Conservation (phyloP, 2,888 invertebrate genomes). For the Bombylius discolor region DNA sequence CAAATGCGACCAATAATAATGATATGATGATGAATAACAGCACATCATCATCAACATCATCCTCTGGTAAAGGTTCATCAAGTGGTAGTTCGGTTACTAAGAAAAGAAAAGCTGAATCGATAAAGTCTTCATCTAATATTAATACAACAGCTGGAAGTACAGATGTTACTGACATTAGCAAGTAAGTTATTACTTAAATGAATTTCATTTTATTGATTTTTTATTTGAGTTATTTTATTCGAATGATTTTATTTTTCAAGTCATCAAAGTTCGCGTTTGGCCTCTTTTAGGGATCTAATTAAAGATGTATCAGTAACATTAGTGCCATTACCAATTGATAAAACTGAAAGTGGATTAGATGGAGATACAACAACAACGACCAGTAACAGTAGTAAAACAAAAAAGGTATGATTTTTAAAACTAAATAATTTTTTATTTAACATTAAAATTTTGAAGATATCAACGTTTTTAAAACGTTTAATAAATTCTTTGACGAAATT, state of each 20-base stretch:
- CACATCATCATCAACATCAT: not conserved
- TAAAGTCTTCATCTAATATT: constrained; percentile 15
- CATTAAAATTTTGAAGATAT: too few species aligned
- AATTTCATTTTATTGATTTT: not conserved
- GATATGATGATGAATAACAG: not conserved
- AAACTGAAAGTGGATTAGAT: constrained; percentile 27
- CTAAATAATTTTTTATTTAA: too few species aligned
- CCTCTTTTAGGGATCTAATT: constrained; percentile 32
- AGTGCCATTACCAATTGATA: constrained; percentile 28
- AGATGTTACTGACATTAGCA: constrained; percentile 28
- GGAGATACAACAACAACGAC: too few species aligned
- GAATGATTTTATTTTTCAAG: constrained; percentile 4
- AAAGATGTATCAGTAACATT: constrained; percentile 35
- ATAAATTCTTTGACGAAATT: too few species aligned
- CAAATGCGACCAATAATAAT: not conserved
- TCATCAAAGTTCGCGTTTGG: constrained; percentile 10
- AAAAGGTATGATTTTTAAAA: constrained; percentile 8
- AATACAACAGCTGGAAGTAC: not conserved
- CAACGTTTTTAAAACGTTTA: too few species aligned
- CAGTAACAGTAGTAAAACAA: constrained; percentile 18
- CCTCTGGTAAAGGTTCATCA: not conserved
- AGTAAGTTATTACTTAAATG: constrained; percentile 19
- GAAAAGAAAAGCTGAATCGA: constrained; percentile 31
- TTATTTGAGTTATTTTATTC: not conserved
- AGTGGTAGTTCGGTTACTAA: constrained; percentile 22